Percentiles rank a stretch among this genome's conserved stretches.
These are phyloP conservation scores for Anolis sagrei DNA, from an alignment of 2,113 vertebrate species.

Conservation along the genomic window DNA sequence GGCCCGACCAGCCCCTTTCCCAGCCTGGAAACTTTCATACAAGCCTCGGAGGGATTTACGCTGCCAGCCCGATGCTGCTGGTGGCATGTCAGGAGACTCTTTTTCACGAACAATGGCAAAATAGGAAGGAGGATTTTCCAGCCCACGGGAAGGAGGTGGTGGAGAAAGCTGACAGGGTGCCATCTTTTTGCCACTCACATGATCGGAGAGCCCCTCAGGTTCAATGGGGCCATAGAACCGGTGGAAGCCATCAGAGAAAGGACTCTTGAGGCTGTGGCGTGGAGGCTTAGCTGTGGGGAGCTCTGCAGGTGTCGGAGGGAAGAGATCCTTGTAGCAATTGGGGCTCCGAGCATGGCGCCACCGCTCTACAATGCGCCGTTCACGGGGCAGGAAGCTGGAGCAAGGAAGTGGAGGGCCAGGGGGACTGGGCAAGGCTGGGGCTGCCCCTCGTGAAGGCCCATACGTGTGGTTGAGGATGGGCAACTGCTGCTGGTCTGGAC, in stretches of 20 bases:
- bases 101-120: conserved; percentile 81
- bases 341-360: conserved; percentile 88
- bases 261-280: conserved; percentile 49
- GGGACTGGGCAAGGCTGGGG: conserved; percentile 82
- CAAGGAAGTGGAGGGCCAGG: conserved; percentile 81
- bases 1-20: conserved; percentile 68
- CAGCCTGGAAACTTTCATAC: conserved; percentile 78
- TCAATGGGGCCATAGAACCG: conserved; percentile 93
- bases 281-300: conserved; percentile 62
- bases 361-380: conserved; percentile 88
- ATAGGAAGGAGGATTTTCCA: conserved; percentile 75
- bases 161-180: conserved; percentile 81
- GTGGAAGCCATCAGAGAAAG: conserved; percentile 89
- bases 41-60: conserved; percentile 80
- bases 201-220: conserved; percentile 85
- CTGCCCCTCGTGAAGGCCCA: conserved; percentile 63
- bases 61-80: conserved; percentile 65
- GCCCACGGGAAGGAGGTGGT: conserved; percentile 73
- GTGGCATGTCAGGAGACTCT: conserved; percentile 66
- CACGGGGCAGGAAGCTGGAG: conserved; percentile 84
- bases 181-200: conserved; percentile 77
- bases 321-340: conserved; percentile 79
- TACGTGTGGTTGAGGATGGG: conserved; percentile 74
- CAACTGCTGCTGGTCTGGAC: conserved; percentile 75
- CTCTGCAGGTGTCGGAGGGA: conserved; percentile 78